Percentiles rank a stretch among this genome's conserved stretches.
Evolutionary conservation across 2,888 invertebrate species (phyloP).

Genomic region (Epirrhoe tristata): DNA sequence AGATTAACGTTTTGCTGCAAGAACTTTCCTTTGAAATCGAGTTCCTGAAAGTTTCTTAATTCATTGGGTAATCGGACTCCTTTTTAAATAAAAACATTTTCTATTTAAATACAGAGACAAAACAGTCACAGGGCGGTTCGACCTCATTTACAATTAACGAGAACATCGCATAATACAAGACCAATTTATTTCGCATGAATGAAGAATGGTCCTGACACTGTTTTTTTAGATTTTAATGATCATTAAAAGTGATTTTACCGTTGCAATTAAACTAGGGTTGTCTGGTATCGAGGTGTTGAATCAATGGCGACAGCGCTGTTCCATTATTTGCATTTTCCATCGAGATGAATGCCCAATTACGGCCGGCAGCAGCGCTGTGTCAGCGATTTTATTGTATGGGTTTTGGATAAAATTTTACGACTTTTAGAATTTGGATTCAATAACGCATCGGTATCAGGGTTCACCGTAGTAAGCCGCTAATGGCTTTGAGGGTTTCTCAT

Average conservation of each 20-base stretch:
- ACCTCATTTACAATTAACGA: constrained; percentile 15
- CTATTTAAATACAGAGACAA: constrained; percentile 6
- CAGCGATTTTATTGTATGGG: constrained; percentile 56
- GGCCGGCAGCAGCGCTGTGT: constrained; percentile 47
- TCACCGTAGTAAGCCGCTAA: constrained; percentile 4
- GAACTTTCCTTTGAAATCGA: constrained; percentile 3
- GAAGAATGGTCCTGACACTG: constrained; percentile 33
- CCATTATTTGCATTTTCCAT: constrained; percentile 56
- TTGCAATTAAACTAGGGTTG: constrained; percentile 42
- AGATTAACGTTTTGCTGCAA: constrained; percentile 15
- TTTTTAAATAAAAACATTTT: not conserved
- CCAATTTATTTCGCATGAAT: constrained; percentile 36
- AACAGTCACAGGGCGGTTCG: constrained; percentile 14
- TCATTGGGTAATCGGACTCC: not conserved
- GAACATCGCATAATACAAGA: constrained; percentile 22
- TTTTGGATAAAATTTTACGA: constrained; percentile 27
- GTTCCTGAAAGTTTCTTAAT: constrained; percentile 10
- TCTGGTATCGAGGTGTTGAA: constrained; percentile 29
- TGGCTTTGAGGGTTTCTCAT: constrained; percentile 4
- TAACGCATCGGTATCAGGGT: constrained; percentile 11
- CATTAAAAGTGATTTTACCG: constrained; percentile 45
- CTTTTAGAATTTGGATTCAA: constrained; percentile 30
- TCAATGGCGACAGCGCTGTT: constrained; percentile 45
- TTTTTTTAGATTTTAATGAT: constrained; percentile 39
- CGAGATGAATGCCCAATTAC: constrained; percentile 56